Evolutionary conservation across 92 coral and sea anemone species (phyloP).

Genomic region (Umimayanthus kanabou): DNA sequence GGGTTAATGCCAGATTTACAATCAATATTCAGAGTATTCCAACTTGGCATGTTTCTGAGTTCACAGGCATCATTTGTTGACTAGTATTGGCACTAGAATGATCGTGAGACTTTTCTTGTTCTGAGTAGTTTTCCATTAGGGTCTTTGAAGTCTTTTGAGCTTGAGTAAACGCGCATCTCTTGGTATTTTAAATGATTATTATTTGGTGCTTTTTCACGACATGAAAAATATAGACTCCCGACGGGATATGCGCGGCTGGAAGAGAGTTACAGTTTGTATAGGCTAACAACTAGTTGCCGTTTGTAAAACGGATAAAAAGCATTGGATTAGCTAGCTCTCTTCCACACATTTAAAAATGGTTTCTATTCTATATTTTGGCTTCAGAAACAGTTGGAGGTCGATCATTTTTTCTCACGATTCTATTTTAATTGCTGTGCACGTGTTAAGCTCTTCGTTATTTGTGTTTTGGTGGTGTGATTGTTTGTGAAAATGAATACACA

Average conservation of each 20-base stretch:
- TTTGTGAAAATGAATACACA: constrained; percentile 21
- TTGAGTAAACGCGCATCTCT: background rate
- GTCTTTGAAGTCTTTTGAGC: background rate
- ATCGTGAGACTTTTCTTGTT: too few relatives aligned
- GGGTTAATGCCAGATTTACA: too few relatives aligned
- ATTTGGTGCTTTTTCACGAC: background rate
- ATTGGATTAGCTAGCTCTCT: background rate
- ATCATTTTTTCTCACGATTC: constrained; percentile 30
- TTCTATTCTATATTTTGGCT: background rate
- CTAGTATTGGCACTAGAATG: too few relatives aligned
- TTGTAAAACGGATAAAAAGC: background rate
- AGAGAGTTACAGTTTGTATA: background rate
- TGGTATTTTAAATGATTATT: background rate
- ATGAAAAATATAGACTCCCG: background rate
- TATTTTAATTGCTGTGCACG: constrained; percentile 20
- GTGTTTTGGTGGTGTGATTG: constrained; percentile 35
- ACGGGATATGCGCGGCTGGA: background rate
- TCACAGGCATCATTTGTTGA: too few relatives aligned
- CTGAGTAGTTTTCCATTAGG: too few relatives aligned
- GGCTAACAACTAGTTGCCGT: background rate
- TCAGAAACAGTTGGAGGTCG: constrained; percentile 38
- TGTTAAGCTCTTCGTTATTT: constrained; percentile 23
- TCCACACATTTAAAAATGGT: background rate
- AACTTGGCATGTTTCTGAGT: too few relatives aligned
- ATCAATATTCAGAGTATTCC: too few relatives aligned